A percentile compares a stretch with the other conserved stretches of the same genome.
These are phyloP conservation scores for Dioctria rufipes DNA, from an alignment of 2,888 invertebrate species.

Conservation along the genomic window DNA sequence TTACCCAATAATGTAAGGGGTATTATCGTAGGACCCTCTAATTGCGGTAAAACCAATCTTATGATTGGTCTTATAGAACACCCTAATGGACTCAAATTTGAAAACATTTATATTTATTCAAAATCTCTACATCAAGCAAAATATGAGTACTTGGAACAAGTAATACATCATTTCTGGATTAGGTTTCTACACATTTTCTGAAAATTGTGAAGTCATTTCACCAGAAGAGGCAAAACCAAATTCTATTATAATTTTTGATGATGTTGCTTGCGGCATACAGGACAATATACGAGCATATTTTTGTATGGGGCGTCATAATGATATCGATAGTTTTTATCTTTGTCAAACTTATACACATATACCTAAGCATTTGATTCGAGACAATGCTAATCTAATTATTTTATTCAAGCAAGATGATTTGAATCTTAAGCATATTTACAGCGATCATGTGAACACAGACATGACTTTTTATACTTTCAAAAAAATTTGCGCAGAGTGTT, in stretches of 20 bases:
- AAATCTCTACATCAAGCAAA: no score
- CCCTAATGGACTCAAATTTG: no score
- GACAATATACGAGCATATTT: conserved; percentile 64
- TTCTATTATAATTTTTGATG: conserved; percentile 67
- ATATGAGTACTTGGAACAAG: no score
- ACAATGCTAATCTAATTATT: conserved; percentile 66
- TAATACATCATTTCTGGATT: conserved; percentile 61
- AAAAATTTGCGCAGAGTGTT: conserved; percentile 64
- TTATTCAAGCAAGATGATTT: conserved; percentile 66
- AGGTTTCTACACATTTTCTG: conserved; percentile 44
- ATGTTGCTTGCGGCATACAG: conserved; percentile 65
- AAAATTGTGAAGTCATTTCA: conserved; percentile 50
- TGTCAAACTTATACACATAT: conserved; percentile 66
- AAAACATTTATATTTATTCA: no score
- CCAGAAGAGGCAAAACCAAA: conserved; percentile 60
- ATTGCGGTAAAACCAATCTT: conserved; percentile 67
- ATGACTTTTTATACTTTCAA: conserved; percentile 63
- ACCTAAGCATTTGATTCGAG: conserved; percentile 66
- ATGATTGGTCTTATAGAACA: no score
- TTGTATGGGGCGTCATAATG: conserved; percentile 65
- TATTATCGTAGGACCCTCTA: conserved; percentile 66
- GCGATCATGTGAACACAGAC: conserved; percentile 58
- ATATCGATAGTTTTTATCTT: conserved; percentile 66
- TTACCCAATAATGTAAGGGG: conserved; percentile 62
- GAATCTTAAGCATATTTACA: conserved; percentile 64